phyloP scores from a whole-genome alignment of 2,113 vertebrate species.

The Hyperoodon ampullatus region DNA sequence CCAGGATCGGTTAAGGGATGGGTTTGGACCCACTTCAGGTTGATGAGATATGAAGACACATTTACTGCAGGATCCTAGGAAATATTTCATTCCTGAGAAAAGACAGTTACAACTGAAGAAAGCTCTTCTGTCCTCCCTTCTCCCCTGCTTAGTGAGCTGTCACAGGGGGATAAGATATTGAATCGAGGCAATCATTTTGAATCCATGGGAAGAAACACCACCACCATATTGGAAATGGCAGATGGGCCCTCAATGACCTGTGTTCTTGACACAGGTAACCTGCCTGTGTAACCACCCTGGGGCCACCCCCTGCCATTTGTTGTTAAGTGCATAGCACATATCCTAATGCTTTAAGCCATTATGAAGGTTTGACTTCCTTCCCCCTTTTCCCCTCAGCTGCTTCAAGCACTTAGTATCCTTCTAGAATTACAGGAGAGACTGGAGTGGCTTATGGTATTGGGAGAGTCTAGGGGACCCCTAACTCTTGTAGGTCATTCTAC shows the following conservation, averaged over 20 bases:
- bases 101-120: background rate
- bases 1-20: background rate
- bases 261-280: background rate
- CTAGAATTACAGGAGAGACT: background rate
- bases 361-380: background rate
- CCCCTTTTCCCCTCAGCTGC: background rate
- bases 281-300: background rate
- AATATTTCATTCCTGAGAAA: background rate
- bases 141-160: background rate
- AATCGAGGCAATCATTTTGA: background rate
- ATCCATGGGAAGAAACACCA: background rate
- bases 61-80: background rate
- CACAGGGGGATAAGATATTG: rapidly evolving
- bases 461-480: background rate
- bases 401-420: background rate
- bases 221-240: rapidly evolving
- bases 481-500: background rate
- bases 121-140: background rate
- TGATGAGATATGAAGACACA: background rate
- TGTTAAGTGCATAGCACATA: background rate
- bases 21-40: background rate
- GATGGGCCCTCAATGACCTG: background rate
- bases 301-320: background rate
- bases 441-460: background rate
- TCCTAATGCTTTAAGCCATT: background rate